These are phyloP conservation scores for Tiphia femorata DNA, from an alignment of 2,888 invertebrate species.

Conservation along the genomic window DNA sequence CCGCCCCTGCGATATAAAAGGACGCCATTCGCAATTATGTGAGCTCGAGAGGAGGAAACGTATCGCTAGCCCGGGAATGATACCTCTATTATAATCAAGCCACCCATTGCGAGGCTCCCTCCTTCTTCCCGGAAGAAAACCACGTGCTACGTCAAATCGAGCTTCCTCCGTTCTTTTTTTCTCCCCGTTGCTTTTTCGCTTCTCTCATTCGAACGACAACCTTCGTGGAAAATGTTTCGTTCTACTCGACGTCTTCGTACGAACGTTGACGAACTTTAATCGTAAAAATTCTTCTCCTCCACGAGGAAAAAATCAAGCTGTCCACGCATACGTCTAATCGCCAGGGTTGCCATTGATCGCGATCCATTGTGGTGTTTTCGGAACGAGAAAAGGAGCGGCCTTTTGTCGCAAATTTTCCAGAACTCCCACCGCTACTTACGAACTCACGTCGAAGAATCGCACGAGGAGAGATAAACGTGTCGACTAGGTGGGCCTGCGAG, in stretches of 20 bases:
- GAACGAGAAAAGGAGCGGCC: conserved; percentile 53
- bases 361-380: conserved; percentile 58
- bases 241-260: too few species aligned
- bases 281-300: too few species aligned
- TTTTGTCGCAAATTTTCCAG: conserved; percentile 49
- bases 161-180: not conserved
- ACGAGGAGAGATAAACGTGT: conserved; percentile 8
- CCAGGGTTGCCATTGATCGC: too few species aligned
- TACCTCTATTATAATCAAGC: conserved; percentile 68
- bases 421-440: conserved; percentile 43
- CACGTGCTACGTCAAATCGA: conserved; percentile 5
- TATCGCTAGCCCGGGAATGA: conserved; percentile 60
- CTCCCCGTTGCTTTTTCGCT: not conserved
- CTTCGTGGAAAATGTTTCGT: too few species aligned
- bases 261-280: too few species aligned
- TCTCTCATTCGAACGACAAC: too few species aligned
- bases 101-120: conserved; percentile 59
- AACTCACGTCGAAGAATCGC: conserved; percentile 17
- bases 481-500: conserved; percentile 24
- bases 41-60: conserved; percentile 51
- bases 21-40: conserved; percentile 66
- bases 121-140: conserved; percentile 39
- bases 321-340: too few species aligned
- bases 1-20: conserved; percentile 51
- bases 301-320: too few species aligned